phyloP scores from a whole-genome alignment of 64 coral and sea anemone genomes.

The Acropora tenuis region DNA sequence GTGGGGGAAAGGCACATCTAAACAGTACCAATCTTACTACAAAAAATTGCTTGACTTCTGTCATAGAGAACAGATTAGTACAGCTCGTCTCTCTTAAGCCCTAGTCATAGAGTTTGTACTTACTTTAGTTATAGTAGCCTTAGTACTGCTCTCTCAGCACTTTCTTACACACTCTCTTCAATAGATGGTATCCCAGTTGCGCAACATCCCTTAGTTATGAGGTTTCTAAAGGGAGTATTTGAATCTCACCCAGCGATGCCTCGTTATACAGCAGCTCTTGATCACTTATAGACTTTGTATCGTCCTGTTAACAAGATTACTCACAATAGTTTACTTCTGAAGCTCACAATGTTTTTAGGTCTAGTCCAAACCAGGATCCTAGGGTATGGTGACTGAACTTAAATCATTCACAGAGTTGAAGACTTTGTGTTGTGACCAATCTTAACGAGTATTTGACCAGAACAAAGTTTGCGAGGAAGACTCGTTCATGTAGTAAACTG shows the following conservation, averaged over 20 bases:
- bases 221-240: slow-evolving; percentile 56
- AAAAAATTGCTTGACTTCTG: too few relatives aligned
- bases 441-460: neutral
- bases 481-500: neutral
- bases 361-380: too few relatives aligned
- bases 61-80: neutral
- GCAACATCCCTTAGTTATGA: too few relatives aligned
- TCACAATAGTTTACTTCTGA: too few relatives aligned
- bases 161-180: too few relatives aligned
- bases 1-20: too few relatives aligned
- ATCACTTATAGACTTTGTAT: neutral
- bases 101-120: slow-evolving; percentile 6
- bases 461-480: neutral
- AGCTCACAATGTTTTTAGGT: neutral
- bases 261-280: slow-evolving; percentile 21
- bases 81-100: neutral
- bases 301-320: neutral
- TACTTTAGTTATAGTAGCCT: too few relatives aligned
- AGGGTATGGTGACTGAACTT: too few relatives aligned
- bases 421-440: neutral
- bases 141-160: too few relatives aligned
- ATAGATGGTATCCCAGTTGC: too few relatives aligned
- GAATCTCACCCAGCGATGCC: slow-evolving; percentile 33
- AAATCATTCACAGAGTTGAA: neutral
- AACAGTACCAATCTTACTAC: too few relatives aligned